Base-by-base conservation (phyloP, 2,888 invertebrate species). In the Vandiemenella viatica region DNA sequence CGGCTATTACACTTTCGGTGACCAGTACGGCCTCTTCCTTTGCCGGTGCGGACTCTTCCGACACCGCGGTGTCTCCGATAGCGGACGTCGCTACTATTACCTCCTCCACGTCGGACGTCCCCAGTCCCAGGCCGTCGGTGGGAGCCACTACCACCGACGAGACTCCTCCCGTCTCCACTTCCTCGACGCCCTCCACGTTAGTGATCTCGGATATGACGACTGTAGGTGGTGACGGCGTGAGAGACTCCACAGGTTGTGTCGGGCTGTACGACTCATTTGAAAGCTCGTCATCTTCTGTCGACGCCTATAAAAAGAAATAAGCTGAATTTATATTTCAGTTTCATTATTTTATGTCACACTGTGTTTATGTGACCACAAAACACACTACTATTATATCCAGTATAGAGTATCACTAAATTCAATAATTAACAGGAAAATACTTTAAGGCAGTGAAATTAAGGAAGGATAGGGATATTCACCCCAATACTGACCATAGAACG, bases 1-100 rank as follows among this genome's bases (percentile, higher is more conserved):
- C 69, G 50, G 55, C 56, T 45, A 54, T 60, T n/a, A 67, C 65
- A 56, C 68, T 68, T 18, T 67, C 10, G 10, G 32, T 32, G n/a
- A n/a, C n/a, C n/a, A n/a, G n/a, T n/a, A n/a, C n/a, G n/a, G n/a
- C n/a, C n/a, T 32, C 32, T 32, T 32, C 32, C 10, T 13, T 32
- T 10, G 10, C 32, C n/a, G 32, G 32, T 13, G 42, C 48, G 48
- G 13, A 13, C n/a, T 10, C 10, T 13, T 10, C 10, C n/a, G 32
- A 32, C 10, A 32, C 32, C n/a, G 10, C 32, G n/a, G 32, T 10
- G 4, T n/a, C n/a, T 32, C 13, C n/a, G 13, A 32, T 13, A 32
- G n/a, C 32, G 10, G 32, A 13, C 10, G 32, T 10, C 10, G 32
- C 21, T 22, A 43, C 23, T 32, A 32, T 32, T 32, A 32, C 32